Evolutionary conservation across 1,140 invertebrate species (phyloP).

Genomic region (Gonatopus flavifemur): DNA sequence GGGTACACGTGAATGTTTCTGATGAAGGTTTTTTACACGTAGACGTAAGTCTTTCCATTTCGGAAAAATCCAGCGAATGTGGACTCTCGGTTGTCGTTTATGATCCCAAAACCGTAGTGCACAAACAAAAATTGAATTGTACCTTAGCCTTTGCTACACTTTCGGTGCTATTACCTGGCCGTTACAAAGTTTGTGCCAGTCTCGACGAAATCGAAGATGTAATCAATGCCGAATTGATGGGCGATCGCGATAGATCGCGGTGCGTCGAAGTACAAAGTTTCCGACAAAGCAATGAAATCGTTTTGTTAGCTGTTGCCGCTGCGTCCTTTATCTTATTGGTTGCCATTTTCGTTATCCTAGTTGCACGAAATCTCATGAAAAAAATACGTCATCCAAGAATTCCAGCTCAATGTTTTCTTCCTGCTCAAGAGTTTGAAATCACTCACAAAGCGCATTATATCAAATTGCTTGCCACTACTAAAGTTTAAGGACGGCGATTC

Average conservation of each 20-base stretch:
- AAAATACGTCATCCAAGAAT: constrained; percentile 35
- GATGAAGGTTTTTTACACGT: constrained; percentile 40
- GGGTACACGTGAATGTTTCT: constrained; percentile 45
- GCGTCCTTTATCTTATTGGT: constrained; percentile 31
- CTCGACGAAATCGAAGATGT: constrained; percentile 32
- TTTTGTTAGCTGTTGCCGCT: constrained; percentile 40
- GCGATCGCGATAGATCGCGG: constrained; percentile 19
- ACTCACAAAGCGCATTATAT: constrained; percentile 60
- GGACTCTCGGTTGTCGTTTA: constrained; percentile 41
- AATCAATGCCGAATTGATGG: background rate
- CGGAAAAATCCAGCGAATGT: constrained; percentile 26
- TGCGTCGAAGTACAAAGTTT: constrained; percentile 49
- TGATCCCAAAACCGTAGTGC: constrained; percentile 36
- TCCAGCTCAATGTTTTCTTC: constrained; percentile 54
- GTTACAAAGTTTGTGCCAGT: constrained; percentile 51
- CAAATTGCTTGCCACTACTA: constrained; percentile 60
- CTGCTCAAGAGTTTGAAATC: constrained; percentile 55
- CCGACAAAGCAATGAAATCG: constrained; percentile 38
- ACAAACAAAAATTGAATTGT: constrained; percentile 43
- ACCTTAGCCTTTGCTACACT: constrained; percentile 36
- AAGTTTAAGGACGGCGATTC: constrained; percentile 55
- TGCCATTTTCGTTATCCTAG: constrained; percentile 30
- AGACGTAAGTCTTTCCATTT: constrained; percentile 33
- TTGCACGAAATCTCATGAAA: constrained; percentile 38
- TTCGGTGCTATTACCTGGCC: constrained; percentile 40